Percentiles rank a stretch among this genome's conserved stretches.
Evolutionary conservation across 2,797 vertebrate species (phyloP).

Genomic region (Sebastes kiyomatsui): DNA sequence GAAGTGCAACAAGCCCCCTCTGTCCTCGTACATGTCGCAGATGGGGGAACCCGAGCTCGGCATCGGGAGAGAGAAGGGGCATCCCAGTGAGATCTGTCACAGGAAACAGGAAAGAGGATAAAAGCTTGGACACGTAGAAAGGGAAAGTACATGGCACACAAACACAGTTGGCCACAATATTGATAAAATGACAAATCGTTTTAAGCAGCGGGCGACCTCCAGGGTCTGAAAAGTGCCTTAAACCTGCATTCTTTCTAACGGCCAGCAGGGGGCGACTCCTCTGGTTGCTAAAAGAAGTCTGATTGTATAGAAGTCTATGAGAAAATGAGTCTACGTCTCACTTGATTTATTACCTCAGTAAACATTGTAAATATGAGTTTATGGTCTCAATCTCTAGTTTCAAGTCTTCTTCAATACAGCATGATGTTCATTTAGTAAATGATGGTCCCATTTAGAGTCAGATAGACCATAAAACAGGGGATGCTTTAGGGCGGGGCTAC

Average conservation of each 20-base stretch:
- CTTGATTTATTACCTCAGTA: too few relatives aligned
- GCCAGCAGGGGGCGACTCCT: background rate
- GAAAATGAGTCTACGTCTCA: accelerated
- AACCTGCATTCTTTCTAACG: background rate
- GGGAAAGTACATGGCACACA: constrained; percentile 38
- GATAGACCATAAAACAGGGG: too few relatives aligned
- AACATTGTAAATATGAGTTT: too few relatives aligned
- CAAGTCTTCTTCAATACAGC: too few relatives aligned
- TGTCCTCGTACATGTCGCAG: constrained; percentile 63
- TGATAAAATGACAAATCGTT: background rate
- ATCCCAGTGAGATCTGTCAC: constrained; percentile 52
- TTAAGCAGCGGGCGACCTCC: background rate
- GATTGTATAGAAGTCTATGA: too few relatives aligned
- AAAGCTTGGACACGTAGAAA: constrained; percentile 43
- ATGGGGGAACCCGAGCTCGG: constrained; percentile 71
- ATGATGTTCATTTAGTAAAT: too few relatives aligned
- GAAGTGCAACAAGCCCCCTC: constrained; percentile 71
- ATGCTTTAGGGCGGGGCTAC: too few relatives aligned
- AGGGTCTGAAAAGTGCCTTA: background rate
- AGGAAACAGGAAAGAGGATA: constrained; percentile 50
- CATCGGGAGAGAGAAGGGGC: constrained; percentile 51
- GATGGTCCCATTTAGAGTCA: too few relatives aligned
- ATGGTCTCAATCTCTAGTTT: too few relatives aligned
- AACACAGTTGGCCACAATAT: background rate
- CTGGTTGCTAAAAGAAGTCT: too few relatives aligned